A percentile compares a stretch with the other conserved stretches of the same genome.
Evolutionary conservation across 2,113 vertebrate species (phyloP).

Genomic region (Amblyopsis rosae): DNA sequence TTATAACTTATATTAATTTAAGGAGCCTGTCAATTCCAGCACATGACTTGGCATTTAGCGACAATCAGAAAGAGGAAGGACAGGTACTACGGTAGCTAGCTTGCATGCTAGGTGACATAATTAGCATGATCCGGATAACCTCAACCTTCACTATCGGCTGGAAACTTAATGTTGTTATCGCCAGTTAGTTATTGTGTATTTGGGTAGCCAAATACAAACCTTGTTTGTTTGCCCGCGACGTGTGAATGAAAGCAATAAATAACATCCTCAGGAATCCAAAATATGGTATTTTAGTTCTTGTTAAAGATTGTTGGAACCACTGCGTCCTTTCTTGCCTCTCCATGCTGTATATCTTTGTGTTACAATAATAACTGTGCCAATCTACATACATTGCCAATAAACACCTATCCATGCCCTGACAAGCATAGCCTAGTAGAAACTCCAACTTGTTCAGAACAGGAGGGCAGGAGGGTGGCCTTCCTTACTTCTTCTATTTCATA

Average conservation of each 20-base stretch:
- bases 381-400: constrained; percentile 53
- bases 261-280: constrained; percentile 74
- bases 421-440: constrained; percentile 58
- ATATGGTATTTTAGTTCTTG: constrained; percentile 56
- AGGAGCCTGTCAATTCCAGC: background rate
- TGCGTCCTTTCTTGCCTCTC: constrained; percentile 59
- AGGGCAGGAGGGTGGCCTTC: constrained; percentile 36
- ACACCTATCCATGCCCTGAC: constrained; percentile 68
- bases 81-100: constrained; percentile 4
- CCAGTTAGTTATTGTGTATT: constrained; percentile 51
- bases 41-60: background rate
- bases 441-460: constrained; percentile 7
- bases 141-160: constrained; percentile 17
- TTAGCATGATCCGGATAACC: constrained; percentile 31
- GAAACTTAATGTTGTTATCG: constrained; percentile 50
- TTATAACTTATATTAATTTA: background rate
- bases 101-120: constrained; percentile 38
- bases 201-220: constrained; percentile 67
- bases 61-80: background rate
- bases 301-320: constrained; percentile 42
- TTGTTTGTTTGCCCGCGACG: constrained; percentile 78
- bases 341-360: constrained; percentile 66
- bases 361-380: constrained; percentile 47
- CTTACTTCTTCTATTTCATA: constrained; percentile 32
- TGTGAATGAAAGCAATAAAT: constrained; percentile 82